These are phyloP conservation scores for Phylloscopus collybita DNA, from an alignment of 2,797 vertebrate genomes.

Conservation along the genomic window DNA sequence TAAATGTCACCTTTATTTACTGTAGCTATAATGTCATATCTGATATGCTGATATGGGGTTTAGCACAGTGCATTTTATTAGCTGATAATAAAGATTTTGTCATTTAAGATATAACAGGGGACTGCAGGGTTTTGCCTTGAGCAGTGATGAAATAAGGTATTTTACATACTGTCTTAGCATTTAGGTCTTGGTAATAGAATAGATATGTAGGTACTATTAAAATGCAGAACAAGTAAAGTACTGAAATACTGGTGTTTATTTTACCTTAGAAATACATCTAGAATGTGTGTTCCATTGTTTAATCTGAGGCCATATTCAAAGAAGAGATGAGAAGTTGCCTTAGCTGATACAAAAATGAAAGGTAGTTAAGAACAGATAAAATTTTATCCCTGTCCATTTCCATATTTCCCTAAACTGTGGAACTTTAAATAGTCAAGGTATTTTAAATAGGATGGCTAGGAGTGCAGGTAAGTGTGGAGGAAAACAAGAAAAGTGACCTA, in stretches of 20 bases:
- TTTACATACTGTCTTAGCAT: neutral
- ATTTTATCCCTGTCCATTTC: neutral
- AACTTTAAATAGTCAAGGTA: neutral
- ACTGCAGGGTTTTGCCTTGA: neutral
- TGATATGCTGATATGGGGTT: neutral
- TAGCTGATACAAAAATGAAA: neutral
- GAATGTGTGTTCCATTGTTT: neutral
- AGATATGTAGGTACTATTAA: neutral
- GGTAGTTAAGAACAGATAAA: neutral
- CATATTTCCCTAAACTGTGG: neutral
- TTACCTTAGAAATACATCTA: neutral
- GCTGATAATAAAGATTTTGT: neutral
- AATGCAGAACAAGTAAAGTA: neutral
- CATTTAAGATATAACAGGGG: neutral
- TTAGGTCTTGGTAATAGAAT: neutral
- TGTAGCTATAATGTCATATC: neutral
- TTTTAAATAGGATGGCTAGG: neutral
- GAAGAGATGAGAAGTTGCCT: neutral
- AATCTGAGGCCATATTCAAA: neutral
- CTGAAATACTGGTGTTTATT: neutral
- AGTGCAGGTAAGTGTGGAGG: neutral
- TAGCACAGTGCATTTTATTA: neutral
- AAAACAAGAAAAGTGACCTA: neutral
- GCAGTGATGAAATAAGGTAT: neutral
- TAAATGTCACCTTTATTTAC: neutral